Evolutionary conservation across 1,140 invertebrate species (phyloP), one percentile per base, ranked within the genome.

Genomic region (Papilio aristodemus): DNA sequence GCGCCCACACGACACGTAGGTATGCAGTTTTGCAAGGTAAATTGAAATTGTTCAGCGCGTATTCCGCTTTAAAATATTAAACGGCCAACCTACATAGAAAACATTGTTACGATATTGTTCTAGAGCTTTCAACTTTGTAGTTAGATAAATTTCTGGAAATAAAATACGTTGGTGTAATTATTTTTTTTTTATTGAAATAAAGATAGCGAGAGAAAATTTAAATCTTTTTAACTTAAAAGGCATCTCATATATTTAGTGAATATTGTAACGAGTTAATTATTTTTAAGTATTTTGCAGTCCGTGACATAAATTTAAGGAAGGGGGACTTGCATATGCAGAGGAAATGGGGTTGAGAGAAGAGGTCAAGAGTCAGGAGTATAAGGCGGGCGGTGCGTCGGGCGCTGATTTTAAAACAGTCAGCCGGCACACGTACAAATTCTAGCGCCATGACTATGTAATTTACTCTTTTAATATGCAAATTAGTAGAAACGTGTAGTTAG

Each of bases 31-130:
- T 74, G 73, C 68, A 69, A 43, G 59, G 59, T 69, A 77, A 77
- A 76, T 84, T 78, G 69, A 75, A 82, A 76, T 84, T 79, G 72
- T 81, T 75, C 70, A 64, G 25, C 50, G 67, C 36, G 72, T 72
- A 77, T 74, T 72, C 59, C 66, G 66, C 38, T 71, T 76, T 74
- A 69, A 22, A 77, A 72, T 70, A 74, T 74, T 69, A 60, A 67
- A 72, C 70, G 59, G 67, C 25, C 41, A 17, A 43, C 43, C 19
- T 37, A 46, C 9, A 14, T 36, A 59, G 58, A 32, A 64, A 46
- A 46, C 39, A 43, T 38, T 36, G 43, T 36, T 50, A 46, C 63
- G 19, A 63, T 22, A 63, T 63, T 41, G 25, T 37, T 66, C n/a
- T 50, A n/a, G 27, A 50, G 43, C 9, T 36, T 17, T 36, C 25